Conservation (phyloP, 2,888 invertebrate genomes). For the Saturnia pavonia region DNA sequence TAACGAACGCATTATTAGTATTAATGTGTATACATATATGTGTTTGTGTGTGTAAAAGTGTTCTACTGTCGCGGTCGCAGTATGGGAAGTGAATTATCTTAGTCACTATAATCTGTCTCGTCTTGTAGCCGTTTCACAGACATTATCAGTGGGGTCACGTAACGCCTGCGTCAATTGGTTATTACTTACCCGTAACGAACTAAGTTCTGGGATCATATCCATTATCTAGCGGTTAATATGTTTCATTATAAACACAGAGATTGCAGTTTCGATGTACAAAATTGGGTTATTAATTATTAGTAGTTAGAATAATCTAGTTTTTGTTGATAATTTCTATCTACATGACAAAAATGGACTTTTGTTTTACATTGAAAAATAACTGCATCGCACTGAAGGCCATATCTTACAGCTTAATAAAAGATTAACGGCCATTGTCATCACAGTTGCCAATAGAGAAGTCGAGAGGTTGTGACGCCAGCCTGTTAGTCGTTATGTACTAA, state of each 20-base stretch:
- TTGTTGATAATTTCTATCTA: no score
- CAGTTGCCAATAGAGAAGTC: no score
- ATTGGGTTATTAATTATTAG: not conserved
- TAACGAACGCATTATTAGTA: no score
- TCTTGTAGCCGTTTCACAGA: not conserved
- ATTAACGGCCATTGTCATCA: no score
- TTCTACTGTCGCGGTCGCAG: not conserved
- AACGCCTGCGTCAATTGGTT: not conserved
- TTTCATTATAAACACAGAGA: not conserved
- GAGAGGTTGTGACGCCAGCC: no score
- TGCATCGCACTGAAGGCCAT: no score
- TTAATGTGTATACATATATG: no score
- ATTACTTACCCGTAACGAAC: not conserved
- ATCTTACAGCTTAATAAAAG: no score
- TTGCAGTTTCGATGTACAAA: not conserved
- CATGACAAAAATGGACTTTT: no score
- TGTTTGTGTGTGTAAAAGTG: no score
- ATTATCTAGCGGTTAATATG: not conserved
- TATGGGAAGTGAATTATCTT: not conserved
- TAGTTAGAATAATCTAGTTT: not conserved
- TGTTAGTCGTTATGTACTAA: no score
- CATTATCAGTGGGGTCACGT: conserved; percentile 1
- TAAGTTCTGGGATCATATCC: not conserved
- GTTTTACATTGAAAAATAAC: no score
- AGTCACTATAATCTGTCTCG: not conserved